These are phyloP conservation scores for Dichetophora obliterata DNA, from an alignment of 2,888 invertebrate genomes.

Conservation along the genomic window DNA sequence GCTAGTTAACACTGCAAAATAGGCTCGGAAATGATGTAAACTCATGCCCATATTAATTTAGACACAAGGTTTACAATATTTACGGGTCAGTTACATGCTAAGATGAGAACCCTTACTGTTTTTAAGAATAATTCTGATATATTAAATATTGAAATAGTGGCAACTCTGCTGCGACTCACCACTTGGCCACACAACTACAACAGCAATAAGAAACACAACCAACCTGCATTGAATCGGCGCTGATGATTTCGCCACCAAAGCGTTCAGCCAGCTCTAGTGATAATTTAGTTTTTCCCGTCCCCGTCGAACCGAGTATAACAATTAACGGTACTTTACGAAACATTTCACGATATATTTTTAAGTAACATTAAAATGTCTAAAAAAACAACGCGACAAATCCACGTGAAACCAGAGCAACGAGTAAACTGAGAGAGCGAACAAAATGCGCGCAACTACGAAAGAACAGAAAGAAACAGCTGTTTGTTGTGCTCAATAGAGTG, in stretches of 20 bases:
- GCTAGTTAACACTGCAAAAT: too few species aligned
- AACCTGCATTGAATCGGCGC: conserved; percentile 99
- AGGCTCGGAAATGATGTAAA: too few species aligned
- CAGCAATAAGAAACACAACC: conserved; percentile 29
- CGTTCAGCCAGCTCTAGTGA: conserved; percentile 90
- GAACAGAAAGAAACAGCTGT: conserved; percentile 22
- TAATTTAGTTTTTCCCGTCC: conserved; percentile 96
- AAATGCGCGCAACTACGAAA: neutral
- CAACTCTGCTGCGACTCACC: neutral
- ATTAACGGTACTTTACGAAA: conserved; percentile 79
- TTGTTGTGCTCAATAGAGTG: neutral
- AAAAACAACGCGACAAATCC: neutral
- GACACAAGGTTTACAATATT: too few species aligned
- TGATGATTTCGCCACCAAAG: conserved; percentile 92
- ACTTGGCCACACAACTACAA: neutral
- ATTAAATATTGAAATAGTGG: neutral
- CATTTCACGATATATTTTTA: conserved; percentile 57
- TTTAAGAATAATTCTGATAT: neutral
- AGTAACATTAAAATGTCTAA: neutral
- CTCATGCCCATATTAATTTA: too few species aligned
- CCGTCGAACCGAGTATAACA: conserved; percentile 95
- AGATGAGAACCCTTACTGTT: too few species aligned
- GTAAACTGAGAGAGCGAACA: neutral
- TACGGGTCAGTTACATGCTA: too few species aligned
- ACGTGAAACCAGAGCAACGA: neutral